A percentile compares a stretch with the other conserved stretches of the same genome.
These are phyloP conservation scores for Catocala sponsa DNA, from an alignment of 2,888 invertebrate genomes.

Conservation along the genomic window DNA sequence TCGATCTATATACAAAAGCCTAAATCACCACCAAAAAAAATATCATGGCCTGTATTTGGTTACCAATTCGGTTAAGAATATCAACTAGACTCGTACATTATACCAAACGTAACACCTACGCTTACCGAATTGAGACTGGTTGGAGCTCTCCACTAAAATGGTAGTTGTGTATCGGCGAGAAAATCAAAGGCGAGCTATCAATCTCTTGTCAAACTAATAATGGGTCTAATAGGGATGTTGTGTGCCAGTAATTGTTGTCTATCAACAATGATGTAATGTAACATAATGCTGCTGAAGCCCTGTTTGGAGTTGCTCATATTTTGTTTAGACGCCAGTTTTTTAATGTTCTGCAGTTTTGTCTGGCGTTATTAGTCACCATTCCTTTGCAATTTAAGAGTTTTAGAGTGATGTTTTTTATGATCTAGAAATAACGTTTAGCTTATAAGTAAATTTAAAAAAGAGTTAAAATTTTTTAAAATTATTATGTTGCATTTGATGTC, in stretches of 20 bases:
- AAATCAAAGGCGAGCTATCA: constrained; percentile 54
- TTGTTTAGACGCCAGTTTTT: constrained; percentile 22
- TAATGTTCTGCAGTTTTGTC: constrained; percentile 16
- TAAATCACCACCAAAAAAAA: constrained; percentile 2
- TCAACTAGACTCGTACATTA: constrained; percentile 27
- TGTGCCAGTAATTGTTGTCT: constrained; percentile 51
- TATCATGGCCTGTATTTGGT: constrained; percentile 12
- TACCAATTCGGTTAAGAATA: constrained; percentile 24
- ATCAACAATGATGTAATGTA: constrained; percentile 49
- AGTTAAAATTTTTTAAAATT: too few species aligned
- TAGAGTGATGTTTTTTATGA: too few species aligned
- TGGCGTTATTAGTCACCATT: constrained; percentile 30
- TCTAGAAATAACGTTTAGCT: too few species aligned
- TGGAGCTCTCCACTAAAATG: constrained; percentile 42
- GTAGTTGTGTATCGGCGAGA: constrained; percentile 46
- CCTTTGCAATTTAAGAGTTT: too few species aligned
- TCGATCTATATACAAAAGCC: neutral
- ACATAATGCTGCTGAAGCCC: constrained; percentile 10
- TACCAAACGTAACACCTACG: constrained; percentile 43
- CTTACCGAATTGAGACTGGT: constrained; percentile 45
- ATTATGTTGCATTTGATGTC: too few species aligned
- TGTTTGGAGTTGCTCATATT: constrained; percentile 20
- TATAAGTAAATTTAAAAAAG: too few species aligned
- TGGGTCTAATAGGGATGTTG: constrained; percentile 53
- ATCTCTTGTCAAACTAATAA: constrained; percentile 61